These are phyloP conservation scores for Scotopteryx bipunctaria DNA, from an alignment of 2,888 invertebrate genomes.

Conservation along the genomic window DNA sequence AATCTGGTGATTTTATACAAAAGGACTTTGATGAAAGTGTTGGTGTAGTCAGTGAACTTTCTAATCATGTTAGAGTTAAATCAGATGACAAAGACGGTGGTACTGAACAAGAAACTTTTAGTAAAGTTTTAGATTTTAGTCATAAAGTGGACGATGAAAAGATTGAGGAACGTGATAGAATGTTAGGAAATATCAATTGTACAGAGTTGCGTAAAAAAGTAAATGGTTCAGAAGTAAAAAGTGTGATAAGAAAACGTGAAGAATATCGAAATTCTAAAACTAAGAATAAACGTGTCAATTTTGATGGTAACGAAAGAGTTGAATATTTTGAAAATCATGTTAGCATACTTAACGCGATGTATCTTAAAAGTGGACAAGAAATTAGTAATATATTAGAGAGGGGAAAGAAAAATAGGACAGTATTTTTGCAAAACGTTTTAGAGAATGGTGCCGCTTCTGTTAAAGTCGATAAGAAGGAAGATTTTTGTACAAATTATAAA, in stretches of 20 bases:
- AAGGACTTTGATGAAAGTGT: background rate
- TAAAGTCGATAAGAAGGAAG: conserved; percentile 4
- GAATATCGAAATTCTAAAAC: conserved; percentile 13
- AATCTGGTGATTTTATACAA: background rate
- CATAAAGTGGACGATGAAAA: background rate
- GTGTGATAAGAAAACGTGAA: conserved; percentile 17
- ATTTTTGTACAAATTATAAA: conserved; percentile 17
- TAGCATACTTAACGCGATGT: conserved; percentile 27
- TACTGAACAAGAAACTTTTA: background rate
- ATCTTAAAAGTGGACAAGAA: conserved; percentile 21
- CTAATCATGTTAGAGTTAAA: background rate
- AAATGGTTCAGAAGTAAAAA: conserved; percentile 3
- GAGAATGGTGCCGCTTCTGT: conserved; percentile 16
- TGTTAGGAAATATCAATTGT: background rate
- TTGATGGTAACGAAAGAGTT: conserved; percentile 31
- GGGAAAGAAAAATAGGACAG: conserved; percentile 20
- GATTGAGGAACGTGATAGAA: background rate
- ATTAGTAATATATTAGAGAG: conserved; percentile 15
- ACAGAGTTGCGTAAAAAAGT: background rate
- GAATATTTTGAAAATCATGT: conserved; percentile 27
- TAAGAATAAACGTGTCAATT: conserved; percentile 44
- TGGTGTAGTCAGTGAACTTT: conserved; percentile 7
- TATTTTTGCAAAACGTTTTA: conserved; percentile 29
- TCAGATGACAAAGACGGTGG: background rate
- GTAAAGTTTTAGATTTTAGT: background rate